These are phyloP conservation scores for Nyctalus aviator DNA, from an alignment of 2,797 vertebrate genomes.

Conservation along the genomic window DNA sequence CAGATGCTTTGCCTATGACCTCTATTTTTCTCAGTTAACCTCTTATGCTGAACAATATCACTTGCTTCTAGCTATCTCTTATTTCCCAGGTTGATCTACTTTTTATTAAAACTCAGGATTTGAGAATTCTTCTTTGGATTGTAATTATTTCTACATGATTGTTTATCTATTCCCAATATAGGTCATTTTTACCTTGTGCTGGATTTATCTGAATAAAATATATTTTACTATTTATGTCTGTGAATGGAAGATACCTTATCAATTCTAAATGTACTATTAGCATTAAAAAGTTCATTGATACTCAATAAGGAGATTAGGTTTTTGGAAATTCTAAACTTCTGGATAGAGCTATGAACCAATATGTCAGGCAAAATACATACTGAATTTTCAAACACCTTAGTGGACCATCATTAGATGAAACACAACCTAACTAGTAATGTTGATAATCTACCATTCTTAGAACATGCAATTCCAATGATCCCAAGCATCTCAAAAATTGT, in stretches of 20 bases:
- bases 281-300: conserved; percentile 13
- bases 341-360: not conserved
- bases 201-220: conserved; percentile 38
- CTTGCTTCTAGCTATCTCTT: conserved; percentile 75
- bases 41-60: conserved; percentile 69
- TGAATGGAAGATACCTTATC: conserved; percentile 26
- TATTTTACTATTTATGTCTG: not conserved
- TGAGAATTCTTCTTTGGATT: conserved; percentile 54
- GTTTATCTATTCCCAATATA: conserved; percentile 52
- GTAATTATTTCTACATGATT: conserved; percentile 64
- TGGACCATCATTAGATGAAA: not conserved
- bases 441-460: not conserved
- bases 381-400: not conserved
- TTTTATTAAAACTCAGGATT: conserved; percentile 73
- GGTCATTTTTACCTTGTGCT: conserved; percentile 24
- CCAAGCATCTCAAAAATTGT: not conserved
- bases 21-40: conserved; percentile 84
- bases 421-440: not conserved
- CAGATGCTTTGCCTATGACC: conserved; percentile 73
- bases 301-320: not conserved
- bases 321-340: not conserved
- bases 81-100: conserved; percentile 76
- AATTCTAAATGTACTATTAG: conserved; percentile 31
- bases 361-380: not conserved
- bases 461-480: not conserved